Conservation (phyloP, 2,797 vertebrate species). For the Rhynchonycteris naso region DNA sequence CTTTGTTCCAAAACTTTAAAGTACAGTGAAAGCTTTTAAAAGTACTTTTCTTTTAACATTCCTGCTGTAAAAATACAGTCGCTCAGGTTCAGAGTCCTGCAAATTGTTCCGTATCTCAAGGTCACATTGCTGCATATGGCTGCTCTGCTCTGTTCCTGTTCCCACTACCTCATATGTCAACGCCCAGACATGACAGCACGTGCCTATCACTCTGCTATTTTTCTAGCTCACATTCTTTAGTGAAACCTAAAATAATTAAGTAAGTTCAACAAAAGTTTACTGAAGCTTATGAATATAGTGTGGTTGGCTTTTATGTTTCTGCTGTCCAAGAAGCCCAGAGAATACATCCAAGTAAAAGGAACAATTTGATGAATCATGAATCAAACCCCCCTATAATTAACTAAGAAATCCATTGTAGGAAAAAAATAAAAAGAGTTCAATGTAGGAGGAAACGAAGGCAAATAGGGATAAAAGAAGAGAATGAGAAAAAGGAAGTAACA, state of each 20-base stretch:
- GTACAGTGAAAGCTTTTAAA: background rate
- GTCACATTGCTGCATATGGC: background rate
- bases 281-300: background rate
- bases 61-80: background rate
- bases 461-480: background rate
- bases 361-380: background rate
- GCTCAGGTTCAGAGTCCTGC: background rate
- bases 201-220: background rate
- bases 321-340: background rate
- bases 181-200: background rate
- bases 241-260: conserved; percentile 57
- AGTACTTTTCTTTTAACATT: background rate
- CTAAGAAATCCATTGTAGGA: background rate
- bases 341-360: conserved; percentile 24
- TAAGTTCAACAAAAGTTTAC: conserved; percentile 51
- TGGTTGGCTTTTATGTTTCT: background rate
- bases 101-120: background rate
- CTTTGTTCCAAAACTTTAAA: background rate
- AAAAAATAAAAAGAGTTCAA: background rate
- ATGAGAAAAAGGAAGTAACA: background rate
- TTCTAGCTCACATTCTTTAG: conserved; percentile 48
- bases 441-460: background rate
- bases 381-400: background rate
- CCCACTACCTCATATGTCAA: background rate
- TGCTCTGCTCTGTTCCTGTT: background rate